Percentiles rank a stretch among this genome's conserved stretches.
These are phyloP conservation scores for Gambusia yucatana DNA, from an alignment of 2,797 vertebrate genomes.

Conservation along the genomic window DNA sequence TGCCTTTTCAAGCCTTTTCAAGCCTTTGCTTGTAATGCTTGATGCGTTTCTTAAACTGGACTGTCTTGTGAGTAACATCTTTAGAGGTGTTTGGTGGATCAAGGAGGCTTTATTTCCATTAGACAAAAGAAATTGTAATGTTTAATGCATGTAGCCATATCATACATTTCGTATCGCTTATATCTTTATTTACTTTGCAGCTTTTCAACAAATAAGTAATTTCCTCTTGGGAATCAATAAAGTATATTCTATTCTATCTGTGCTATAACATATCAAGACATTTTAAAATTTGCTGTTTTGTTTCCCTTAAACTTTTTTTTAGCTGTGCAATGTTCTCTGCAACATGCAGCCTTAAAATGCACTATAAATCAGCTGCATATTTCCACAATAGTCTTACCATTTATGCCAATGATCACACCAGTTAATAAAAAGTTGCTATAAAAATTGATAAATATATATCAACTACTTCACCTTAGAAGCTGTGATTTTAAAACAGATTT, in stretches of 20 bases:
- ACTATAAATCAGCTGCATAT: neutral
- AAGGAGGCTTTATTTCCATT: slow-evolving; percentile 39
- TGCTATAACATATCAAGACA: neutral
- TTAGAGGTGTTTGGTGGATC: slow-evolving; percentile 49
- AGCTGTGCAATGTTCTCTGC: neutral
- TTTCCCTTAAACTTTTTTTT: neutral
- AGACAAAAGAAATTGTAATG: slow-evolving; percentile 35
- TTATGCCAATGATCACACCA: neutral
- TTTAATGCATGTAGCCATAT: neutral
- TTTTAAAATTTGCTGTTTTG: neutral
- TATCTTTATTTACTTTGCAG: neutral
- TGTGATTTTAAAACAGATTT: neutral
- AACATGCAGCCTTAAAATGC: neutral
- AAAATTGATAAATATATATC: neutral
- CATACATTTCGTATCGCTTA: neutral
- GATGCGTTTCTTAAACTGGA: slow-evolving; percentile 42
- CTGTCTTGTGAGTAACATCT: slow-evolving; percentile 40
- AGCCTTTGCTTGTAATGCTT: slow-evolving; percentile 63
- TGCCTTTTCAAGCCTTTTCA: slow-evolving; percentile 69
- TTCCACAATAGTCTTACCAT: neutral
- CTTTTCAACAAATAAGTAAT: neutral
- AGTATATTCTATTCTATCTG: neutral
- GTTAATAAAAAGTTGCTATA: neutral
- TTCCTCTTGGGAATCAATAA: too few relatives aligned
- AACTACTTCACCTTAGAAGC: neutral